phyloP scores from a whole-genome alignment of 2,113 vertebrate species.

The Rostratula benghalensis region DNA sequence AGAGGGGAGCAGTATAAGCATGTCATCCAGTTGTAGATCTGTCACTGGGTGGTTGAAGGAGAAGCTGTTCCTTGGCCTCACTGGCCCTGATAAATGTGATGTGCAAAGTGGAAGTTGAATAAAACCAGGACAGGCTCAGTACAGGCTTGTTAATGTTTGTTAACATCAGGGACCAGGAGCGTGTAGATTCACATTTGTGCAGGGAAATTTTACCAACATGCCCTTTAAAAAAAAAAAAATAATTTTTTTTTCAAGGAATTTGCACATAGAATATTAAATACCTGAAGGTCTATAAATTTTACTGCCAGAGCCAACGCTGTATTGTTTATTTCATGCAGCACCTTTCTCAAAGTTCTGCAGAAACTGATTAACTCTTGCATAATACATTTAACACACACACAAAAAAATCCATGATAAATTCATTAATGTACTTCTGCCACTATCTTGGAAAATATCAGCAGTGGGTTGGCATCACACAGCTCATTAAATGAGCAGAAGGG shows the following conservation, averaged over 20 bases:
- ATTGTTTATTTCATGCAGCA: conserved; percentile 58
- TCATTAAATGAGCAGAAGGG: conserved; percentile 22
- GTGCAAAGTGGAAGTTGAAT: background rate
- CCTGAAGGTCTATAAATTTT: background rate
- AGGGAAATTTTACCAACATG: conserved; percentile 50
- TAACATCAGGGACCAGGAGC: conserved; percentile 47
- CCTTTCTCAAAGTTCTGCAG: conserved; percentile 46
- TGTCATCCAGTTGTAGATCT: background rate
- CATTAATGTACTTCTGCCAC: conserved; percentile 49
- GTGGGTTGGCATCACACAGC: conserved; percentile 8
- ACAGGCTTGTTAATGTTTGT: conserved; percentile 64
- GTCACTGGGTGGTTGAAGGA: background rate
- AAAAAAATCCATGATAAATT: conserved; percentile 56
- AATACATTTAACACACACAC: conserved; percentile 56
- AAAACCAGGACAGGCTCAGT: background rate
- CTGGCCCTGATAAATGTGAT: background rate
- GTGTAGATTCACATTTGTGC: conserved; percentile 9
- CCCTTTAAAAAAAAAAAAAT: conserved; percentile 44
- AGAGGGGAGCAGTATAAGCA: background rate
- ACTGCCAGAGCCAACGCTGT: background rate
- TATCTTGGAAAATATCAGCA: conserved; percentile 33
- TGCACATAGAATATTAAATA: conserved; percentile 63
- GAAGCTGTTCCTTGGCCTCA: background rate
- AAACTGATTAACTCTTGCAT: conserved; percentile 69
- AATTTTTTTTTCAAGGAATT: background rate